Conservation (phyloP, 2,888 invertebrate genomes). For the Cerastis leucographa region DNA sequence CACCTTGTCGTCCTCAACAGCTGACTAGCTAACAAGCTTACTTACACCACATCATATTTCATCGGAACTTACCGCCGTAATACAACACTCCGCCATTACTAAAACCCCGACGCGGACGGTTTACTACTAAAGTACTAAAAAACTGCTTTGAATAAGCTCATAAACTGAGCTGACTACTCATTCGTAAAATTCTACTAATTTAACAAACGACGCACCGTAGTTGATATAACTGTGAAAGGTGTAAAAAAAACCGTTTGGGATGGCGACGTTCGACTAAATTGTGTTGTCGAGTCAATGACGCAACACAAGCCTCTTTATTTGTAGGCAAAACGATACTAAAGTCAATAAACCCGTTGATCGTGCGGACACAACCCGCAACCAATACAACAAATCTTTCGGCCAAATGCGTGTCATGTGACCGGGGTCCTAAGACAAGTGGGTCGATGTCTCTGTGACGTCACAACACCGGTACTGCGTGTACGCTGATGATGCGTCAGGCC, state of each 20-base stretch:
- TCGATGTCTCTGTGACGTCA: constrained; percentile 67
- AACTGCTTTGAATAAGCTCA: constrained; percentile 48
- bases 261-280: constrained; percentile 3
- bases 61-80: constrained; percentile 52
- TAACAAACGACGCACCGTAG: constrained; percentile 38
- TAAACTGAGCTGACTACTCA: constrained; percentile 50
- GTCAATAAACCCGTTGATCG: constrained; percentile 13
- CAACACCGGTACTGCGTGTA: constrained; percentile 64
- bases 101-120: constrained; percentile 39
- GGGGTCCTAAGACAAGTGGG: constrained; percentile 42
- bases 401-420: constrained; percentile 20
- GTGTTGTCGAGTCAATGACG: constrained; percentile 22
- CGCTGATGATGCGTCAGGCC: constrained; percentile 68
- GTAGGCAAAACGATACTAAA: constrained; percentile 23
- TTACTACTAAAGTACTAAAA: constrained; percentile 33
- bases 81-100: constrained; percentile 55
- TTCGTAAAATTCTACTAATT: constrained; percentile 46
- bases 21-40: constrained; percentile 61
- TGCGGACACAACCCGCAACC: constrained; percentile 1
- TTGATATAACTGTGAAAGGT: constrained; percentile 48
- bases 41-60: constrained; percentile 56
- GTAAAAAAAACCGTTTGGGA: constrained; percentile 48
- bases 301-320: constrained; percentile 17
- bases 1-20: constrained; percentile 61
- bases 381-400: constrained; percentile 12